Evolutionary conservation across 2,113 vertebrate genomes (phyloP).

Genomic region (Loxodonta africana): DNA sequence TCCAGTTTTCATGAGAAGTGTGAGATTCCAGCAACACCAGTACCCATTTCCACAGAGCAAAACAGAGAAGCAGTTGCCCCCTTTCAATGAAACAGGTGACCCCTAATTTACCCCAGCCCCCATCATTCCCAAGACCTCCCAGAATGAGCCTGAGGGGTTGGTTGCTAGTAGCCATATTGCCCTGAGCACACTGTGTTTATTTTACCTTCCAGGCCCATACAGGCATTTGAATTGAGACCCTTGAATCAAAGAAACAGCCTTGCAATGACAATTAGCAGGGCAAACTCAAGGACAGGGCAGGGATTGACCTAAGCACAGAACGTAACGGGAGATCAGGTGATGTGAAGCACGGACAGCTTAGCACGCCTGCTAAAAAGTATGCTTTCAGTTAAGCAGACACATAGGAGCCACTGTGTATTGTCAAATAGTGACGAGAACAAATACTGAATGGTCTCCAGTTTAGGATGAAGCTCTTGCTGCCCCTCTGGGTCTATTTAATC

Average conservation of each 20-base stretch:
- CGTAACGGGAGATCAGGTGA: background rate
- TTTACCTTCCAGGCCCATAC: background rate
- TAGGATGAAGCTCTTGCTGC: background rate
- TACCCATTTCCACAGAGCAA: background rate
- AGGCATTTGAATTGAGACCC: background rate
- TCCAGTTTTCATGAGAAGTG: background rate
- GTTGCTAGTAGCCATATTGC: background rate
- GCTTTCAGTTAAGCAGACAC: background rate
- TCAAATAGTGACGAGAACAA: background rate
- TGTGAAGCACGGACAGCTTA: background rate
- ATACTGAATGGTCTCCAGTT: background rate
- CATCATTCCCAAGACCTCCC: background rate
- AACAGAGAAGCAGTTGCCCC: background rate
- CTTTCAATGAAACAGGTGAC: background rate
- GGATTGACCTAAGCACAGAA: background rate
- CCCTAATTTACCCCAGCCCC: background rate
- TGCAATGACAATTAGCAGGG: background rate
- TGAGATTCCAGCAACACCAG: background rate
- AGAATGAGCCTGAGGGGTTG: background rate
- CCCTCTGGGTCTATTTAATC: background rate
- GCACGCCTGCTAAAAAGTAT: background rate
- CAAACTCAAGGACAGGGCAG: background rate
- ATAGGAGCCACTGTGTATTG: accelerated
- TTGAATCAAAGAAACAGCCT: background rate
- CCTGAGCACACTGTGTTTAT: background rate